Evolutionary conservation across 1,140 invertebrate genomes (phyloP).

Genomic region (Drosophila subobscura): DNA sequence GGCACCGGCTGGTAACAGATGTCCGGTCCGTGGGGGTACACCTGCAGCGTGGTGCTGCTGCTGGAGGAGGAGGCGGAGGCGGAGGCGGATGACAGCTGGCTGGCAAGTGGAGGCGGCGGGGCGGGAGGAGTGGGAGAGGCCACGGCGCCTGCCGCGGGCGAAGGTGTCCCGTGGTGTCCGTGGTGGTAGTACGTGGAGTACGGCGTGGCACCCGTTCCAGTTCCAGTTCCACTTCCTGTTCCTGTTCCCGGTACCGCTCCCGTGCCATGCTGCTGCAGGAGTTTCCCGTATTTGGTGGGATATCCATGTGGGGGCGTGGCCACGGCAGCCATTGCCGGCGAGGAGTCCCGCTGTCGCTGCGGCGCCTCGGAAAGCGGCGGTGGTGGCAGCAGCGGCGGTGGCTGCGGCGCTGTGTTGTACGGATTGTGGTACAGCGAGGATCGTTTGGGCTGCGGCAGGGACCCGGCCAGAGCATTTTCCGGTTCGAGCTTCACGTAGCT

Average conservation of each 20-base stretch:
- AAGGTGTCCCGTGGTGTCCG: conserved; percentile 62
- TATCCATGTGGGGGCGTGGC: conserved; percentile 59
- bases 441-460: conserved; percentile 38
- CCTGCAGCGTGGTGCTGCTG: conserved; percentile 58
- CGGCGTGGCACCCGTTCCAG: conserved; percentile 4
- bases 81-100: conserved; percentile 12
- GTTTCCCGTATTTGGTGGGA: conserved; percentile 72
- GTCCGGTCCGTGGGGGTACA: conserved; percentile 70
- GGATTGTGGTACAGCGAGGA: conserved; percentile 75
- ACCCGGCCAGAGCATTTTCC: conserved; percentile 31
- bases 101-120: conserved; percentile 21
- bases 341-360: conserved; percentile 39
- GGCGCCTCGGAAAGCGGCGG: conserved; percentile 24
- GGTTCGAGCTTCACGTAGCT: conserved; percentile 53
- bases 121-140: conserved; percentile 67
- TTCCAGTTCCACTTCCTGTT: neutral
- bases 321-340: conserved; percentile 40
- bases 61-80: conserved; percentile 22
- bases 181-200: conserved; percentile 61
- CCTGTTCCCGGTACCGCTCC: conserved; percentile 4
- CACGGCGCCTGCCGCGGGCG: conserved; percentile 66
- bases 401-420: conserved; percentile 50
- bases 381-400: neutral
- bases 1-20: conserved; percentile 59
- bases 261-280: conserved; percentile 49